phyloP scores from a whole-genome alignment of 2,113 vertebrate genomes.

The Planiliza haematocheilus region DNA sequence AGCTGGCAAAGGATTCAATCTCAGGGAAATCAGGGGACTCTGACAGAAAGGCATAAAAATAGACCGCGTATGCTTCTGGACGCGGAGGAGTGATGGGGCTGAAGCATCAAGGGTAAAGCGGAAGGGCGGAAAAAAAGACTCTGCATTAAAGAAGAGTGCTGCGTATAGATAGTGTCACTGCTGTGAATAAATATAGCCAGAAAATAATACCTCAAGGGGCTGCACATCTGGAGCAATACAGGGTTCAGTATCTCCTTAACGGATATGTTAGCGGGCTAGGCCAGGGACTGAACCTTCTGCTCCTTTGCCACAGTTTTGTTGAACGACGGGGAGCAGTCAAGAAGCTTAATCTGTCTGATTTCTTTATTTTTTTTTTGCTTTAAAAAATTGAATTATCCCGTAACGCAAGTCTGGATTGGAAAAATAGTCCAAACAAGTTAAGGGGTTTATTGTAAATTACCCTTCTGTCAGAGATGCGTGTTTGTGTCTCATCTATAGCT shows the following conservation, averaged over 20 bases:
- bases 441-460: too few relatives aligned
- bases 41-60: conserved; percentile 64
- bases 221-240: too few relatives aligned
- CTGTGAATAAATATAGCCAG: conserved; percentile 21
- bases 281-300: neutral
- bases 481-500: neutral
- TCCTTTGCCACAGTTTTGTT: neutral
- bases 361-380: too few relatives aligned
- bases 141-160: neutral
- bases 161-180: conserved; percentile 5
- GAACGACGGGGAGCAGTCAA: neutral
- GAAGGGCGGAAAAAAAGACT: conserved; percentile 9
- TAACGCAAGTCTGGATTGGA: too few relatives aligned
- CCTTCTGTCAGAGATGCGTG: too few relatives aligned
- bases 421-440: too few relatives aligned
- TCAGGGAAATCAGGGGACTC: conserved; percentile 50
- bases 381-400: too few relatives aligned
- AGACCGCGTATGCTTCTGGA: conserved; percentile 43
- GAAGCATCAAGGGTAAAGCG: conserved; percentile 14
- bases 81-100: conserved; percentile 2
- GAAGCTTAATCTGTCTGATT: neutral
- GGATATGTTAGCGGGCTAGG: too few relatives aligned
- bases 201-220: neutral
- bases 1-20: conserved; percentile 61
- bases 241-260: too few relatives aligned